phyloP scores from a whole-genome alignment of 2,888 invertebrate species.

The Acanthosoma haemorrhoidale region DNA sequence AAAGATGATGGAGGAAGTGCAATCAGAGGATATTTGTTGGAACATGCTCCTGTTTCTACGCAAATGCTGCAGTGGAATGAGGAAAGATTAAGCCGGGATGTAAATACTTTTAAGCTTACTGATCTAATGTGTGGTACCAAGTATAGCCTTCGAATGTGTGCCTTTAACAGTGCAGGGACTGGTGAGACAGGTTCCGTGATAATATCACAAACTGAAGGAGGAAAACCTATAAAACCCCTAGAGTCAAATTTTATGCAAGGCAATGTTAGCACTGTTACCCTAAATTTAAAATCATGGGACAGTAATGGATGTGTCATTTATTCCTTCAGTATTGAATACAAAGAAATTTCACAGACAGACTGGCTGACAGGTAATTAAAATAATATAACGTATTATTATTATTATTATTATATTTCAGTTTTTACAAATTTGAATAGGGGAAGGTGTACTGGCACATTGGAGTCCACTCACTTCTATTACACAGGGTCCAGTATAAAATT shows the following conservation, averaged over 20 bases:
- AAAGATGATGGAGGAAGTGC: slow-evolving; percentile 46
- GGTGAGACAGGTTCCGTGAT: slow-evolving; percentile 44
- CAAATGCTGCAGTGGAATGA: slow-evolving; percentile 44
- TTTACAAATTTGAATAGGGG: too few species aligned
- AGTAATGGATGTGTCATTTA: slow-evolving; percentile 44
- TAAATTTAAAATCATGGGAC: slow-evolving; percentile 45
- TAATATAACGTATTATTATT: too few species aligned
- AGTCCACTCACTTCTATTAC: too few species aligned
- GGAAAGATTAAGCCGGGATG: slow-evolving; percentile 42
- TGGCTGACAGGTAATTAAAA: slow-evolving; percentile 44
- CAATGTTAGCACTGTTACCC: slow-evolving; percentile 44
- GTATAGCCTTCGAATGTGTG: slow-evolving; percentile 43
- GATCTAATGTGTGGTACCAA: slow-evolving; percentile 43
- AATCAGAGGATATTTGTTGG: slow-evolving; percentile 44
- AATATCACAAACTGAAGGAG: slow-evolving; percentile 44
- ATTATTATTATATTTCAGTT: too few species aligned
- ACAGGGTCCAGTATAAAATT: too few species aligned
- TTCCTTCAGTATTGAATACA: slow-evolving; percentile 45
- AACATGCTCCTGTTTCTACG: slow-evolving; percentile 32
- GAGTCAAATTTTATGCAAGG: slow-evolving; percentile 43
- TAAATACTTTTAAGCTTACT: slow-evolving; percentile 42
- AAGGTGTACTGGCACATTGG: too few species aligned
- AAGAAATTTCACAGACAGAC: slow-evolving; percentile 42
- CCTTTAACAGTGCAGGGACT: slow-evolving; percentile 44
- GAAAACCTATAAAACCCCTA: slow-evolving; percentile 43